Evolutionary conservation across 2,888 invertebrate genomes (phyloP).

Genomic region (Thymelicus sylvestris): DNA sequence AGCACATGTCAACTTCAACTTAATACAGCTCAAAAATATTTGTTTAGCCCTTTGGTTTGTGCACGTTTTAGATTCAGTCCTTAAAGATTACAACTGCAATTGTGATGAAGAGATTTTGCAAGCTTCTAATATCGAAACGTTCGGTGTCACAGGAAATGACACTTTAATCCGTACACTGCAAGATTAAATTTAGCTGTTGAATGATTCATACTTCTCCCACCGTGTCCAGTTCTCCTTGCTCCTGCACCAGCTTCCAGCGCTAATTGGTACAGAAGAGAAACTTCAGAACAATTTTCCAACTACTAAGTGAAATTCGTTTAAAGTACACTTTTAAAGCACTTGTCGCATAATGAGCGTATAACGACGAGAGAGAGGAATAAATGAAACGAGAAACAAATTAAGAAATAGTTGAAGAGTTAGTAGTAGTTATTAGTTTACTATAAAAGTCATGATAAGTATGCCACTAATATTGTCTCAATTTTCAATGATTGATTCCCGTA

Average conservation of each 20-base stretch:
- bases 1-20: no score
- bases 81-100: no score
- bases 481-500: no score
- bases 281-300: constrained; percentile 24
- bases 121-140: background rate
- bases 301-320: constrained; percentile 19
- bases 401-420: no score
- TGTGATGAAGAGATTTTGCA: background rate
- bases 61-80: no score
- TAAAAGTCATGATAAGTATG: no score
- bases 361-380: background rate
- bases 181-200: background rate
- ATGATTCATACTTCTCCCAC: background rate
- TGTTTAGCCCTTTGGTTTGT: no score
- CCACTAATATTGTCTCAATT: no score
- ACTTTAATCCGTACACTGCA: background rate
- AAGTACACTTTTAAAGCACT: constrained; percentile 20
- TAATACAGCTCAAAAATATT: no score
- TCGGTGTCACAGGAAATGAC: background rate
- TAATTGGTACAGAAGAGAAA: constrained; percentile 18
- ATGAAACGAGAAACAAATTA: no score
- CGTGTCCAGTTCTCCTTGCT: background rate
- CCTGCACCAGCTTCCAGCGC: background rate
- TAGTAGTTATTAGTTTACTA: no score
- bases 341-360: constrained; percentile 2